A percentile compares a stretch with the other conserved stretches of the same genome.
These are phyloP conservation scores for Sinocyclocheilus anshuiensis DNA, from an alignment of 2,113 vertebrate genomes.

Conservation along the genomic window DNA sequence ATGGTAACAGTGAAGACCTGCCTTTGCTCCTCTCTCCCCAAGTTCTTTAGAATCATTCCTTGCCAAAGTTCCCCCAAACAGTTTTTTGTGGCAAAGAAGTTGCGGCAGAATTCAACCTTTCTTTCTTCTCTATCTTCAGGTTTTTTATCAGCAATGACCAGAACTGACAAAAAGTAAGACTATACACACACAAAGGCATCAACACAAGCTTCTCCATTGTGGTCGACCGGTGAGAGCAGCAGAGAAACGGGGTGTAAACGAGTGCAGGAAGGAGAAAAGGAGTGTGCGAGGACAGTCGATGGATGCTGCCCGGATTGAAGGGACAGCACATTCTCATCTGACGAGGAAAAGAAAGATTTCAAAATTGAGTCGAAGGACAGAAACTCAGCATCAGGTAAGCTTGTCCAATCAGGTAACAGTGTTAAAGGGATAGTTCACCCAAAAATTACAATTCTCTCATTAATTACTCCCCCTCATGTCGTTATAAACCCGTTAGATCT, in stretches of 20 bases:
- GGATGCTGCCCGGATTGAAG: conserved; percentile 81
- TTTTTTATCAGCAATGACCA: conserved; percentile 49
- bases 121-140: conserved; percentile 38
- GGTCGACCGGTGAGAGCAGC: conserved; percentile 46
- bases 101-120: conserved; percentile 19
- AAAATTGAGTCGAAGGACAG: conserved; percentile 84
- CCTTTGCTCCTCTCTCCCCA: conserved; percentile 64
- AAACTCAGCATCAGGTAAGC: conserved; percentile 78
- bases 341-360: conserved; percentile 79
- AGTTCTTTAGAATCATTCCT: conserved; percentile 57
- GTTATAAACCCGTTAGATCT: too few relatives aligned
- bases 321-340: conserved; percentile 80
- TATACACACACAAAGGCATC: not conserved
- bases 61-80: conserved; percentile 29
- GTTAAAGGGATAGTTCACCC: too few relatives aligned
- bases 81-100: conserved; percentile 19
- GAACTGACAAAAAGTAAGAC: conserved; percentile 35
- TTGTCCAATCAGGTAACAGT: not conserved
- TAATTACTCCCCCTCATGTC: too few relatives aligned
- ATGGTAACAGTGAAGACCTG: conserved; percentile 77
- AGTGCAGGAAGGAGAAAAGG: conserved; percentile 60
- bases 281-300: conserved; percentile 80
- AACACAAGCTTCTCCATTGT: conserved; percentile 1
- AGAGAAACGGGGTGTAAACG: conserved; percentile 56
- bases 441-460: too few relatives aligned